Evolutionary conservation across 2,113 vertebrate genomes (phyloP).

Genomic region (Capreolus pygargus): DNA sequence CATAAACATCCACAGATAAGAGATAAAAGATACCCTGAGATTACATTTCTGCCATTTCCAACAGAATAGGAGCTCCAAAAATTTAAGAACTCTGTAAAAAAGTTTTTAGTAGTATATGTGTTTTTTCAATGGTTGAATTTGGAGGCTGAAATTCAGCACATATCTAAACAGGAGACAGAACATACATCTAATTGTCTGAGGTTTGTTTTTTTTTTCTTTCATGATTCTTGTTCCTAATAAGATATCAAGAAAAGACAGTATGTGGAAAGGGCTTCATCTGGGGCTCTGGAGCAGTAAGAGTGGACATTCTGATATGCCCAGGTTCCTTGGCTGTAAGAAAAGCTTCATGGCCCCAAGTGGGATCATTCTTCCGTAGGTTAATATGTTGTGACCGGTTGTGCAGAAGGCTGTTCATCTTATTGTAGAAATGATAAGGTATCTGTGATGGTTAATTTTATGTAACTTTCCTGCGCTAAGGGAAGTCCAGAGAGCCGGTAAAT

Average conservation of each 20-base stretch:
- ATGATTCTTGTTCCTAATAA: not conserved
- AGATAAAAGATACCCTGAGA: not conserved
- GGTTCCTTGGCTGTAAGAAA: not conserved
- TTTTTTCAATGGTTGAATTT: not conserved
- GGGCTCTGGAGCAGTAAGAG: not conserved
- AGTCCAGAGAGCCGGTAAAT: not conserved
- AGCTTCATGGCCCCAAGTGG: not conserved
- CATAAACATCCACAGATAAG: not conserved
- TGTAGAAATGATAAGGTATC: not conserved
- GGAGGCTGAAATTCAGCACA: not conserved
- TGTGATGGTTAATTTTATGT: not conserved
- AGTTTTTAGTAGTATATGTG: not conserved
- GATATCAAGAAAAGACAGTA: not conserved
- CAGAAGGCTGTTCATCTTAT: not conserved
- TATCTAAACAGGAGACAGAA: not conserved
- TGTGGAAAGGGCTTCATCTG: not conserved
- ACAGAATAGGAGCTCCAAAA: not conserved
- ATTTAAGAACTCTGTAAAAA: not conserved
- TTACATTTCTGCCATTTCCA: not conserved
- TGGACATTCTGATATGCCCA: not conserved
- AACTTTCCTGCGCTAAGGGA: not conserved
- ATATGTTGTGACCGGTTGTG: accelerated
- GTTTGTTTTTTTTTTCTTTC: not conserved
- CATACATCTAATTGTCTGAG: not conserved
- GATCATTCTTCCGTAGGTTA: not conserved